These are phyloP conservation scores for Borostomias antarcticus DNA, from an alignment of 2,797 vertebrate species.

Conservation along the genomic window DNA sequence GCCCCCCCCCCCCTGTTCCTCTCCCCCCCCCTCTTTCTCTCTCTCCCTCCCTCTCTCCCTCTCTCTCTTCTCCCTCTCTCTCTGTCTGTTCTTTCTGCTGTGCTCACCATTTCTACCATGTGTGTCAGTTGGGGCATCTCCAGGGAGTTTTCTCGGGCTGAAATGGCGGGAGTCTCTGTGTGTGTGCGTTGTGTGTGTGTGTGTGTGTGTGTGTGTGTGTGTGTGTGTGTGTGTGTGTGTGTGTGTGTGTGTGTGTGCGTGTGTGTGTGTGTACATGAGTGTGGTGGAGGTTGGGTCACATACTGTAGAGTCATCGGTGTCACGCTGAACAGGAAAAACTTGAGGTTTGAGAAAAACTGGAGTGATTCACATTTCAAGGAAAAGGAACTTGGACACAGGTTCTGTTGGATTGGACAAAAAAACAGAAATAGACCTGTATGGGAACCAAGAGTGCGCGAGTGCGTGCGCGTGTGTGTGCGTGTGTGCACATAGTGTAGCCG, in stretches of 20 bases:
- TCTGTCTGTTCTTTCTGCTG: conserved; percentile 16
- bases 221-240: no score
- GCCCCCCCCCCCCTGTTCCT: no score
- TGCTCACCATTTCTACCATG: conserved; percentile 49
- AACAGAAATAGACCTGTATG: conserved; percentile 26
- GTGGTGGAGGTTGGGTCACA: conserved; percentile 15
- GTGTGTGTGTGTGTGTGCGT: conserved; percentile 37
- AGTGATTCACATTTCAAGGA: conserved; percentile 38
- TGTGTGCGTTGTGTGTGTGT: no score
- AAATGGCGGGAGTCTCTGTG: no score
- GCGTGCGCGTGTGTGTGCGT: conserved; percentile 5
- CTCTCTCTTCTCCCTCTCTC: no score
- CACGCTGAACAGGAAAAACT: conserved; percentile 44
- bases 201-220: no score
- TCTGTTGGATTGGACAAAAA: conserved; percentile 38
- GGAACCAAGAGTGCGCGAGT: conserved; percentile 24
- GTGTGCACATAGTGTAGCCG: conserved; percentile 6
- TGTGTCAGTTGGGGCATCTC: conserved; percentile 45
- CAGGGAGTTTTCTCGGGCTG: conserved; percentile 26
- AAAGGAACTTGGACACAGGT: conserved; percentile 18
- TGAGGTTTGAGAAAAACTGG: no score
- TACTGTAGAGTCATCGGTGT: conserved; percentile 33
- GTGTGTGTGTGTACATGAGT: conserved; percentile 23
- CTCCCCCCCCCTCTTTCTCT: background rate
- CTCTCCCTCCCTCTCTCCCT: background rate